Evolutionary conservation across 2,113 vertebrate genomes (phyloP), one percentile per base, ranked within the genome.

Genomic region (Bostrychus sinensis): DNA sequence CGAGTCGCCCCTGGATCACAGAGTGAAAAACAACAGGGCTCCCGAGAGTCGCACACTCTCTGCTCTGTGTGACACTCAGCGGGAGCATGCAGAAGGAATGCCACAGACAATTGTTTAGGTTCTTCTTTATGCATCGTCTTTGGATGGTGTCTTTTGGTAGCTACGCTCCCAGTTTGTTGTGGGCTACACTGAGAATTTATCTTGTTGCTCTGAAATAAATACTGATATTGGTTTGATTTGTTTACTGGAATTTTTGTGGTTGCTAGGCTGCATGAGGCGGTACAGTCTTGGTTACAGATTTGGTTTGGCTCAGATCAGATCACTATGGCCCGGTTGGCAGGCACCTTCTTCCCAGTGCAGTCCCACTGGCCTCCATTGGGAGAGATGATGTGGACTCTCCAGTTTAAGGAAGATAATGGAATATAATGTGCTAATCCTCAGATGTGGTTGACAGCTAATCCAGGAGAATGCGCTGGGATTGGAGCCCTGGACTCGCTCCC

Each of bases 391-490:
- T 70, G 66, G 73, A 80, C 72, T 79, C 74, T 85, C 70, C 80
- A 80, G 80, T 89, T 86, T 86, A 68, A 78, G 77, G 65, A 81
- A 90, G 87, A 90, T 90, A 88, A 89, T 90, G 86, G 83, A 86
- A 81, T 88, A 88, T 88, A 87, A 84, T 78, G 78, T 88, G 82
- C 78, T 90, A 90, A 91, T 91, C 87, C 87, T 74, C 77, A 90
- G 71, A 90, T 88, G 82, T 87, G 82, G 85, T 89, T 88, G 86
- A 86, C 84, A 77, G 86, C 78, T 90, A 90, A 91, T 90, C 90
- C 84, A 75, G 73, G 85, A 82, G 86, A 88, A 88, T 88, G 83
- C 72, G 84, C 70, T 81, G 82, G 82, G 87, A 88, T 90, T 86
- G 86, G 75, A 85, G 71, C 69, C 67, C 87, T 91, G 89, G 87